Base-by-base conservation (phyloP, 2,797 vertebrate species). In the Myotis daubentonii region DNA sequence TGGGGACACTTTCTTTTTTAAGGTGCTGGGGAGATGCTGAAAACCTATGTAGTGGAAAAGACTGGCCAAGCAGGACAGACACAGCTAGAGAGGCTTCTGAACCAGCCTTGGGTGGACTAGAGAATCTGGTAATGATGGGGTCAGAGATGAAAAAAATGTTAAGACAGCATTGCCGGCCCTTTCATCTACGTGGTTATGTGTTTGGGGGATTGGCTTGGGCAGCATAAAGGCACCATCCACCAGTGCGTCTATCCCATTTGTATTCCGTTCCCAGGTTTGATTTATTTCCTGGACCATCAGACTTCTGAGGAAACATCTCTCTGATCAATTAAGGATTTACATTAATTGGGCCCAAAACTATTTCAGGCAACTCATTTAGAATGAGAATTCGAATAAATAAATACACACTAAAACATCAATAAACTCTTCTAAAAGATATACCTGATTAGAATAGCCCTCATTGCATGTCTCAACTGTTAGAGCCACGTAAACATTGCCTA, bases 301-400 rank as follows among this genome's bases (percentile, higher is more conserved):
- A 51, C 55, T 91, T 44, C 22, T 53, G 57, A 84, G 53, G 75
- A 87, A 83, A 28, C n/a, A 5, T 65, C 57, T 79, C 44, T 80
- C n/a, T 81, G n/a, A 80, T 92, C 65, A 51, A 4, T 76, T 93
- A 90, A 93, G 66, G 10, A 71, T 88, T 91, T 86, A 28, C 17
- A 51, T 93, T 94, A 47, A 93, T 70, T 72, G 72, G 16, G 16
- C 30, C 62, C 12, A 0, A 36, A 85, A 93, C 22, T 87, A 15
- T 55, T 86, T 70, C 28, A 76, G 36, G n/a, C 30, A 60, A 6
- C 55, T 93, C 13, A 17, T 74, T 94, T 92, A 79, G 25, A 89
- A 80, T 65, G 60, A 95, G 68, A 91, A 75, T 68, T 84, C 4
- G 4, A 44, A 51, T 30, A 76, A 25, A 8, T 71, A 90, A 96